Evolutionary conservation across 2,888 invertebrate species (phyloP), one percentile per base, ranked within the genome.

Genomic region (Leucoptera coffeella): DNA sequence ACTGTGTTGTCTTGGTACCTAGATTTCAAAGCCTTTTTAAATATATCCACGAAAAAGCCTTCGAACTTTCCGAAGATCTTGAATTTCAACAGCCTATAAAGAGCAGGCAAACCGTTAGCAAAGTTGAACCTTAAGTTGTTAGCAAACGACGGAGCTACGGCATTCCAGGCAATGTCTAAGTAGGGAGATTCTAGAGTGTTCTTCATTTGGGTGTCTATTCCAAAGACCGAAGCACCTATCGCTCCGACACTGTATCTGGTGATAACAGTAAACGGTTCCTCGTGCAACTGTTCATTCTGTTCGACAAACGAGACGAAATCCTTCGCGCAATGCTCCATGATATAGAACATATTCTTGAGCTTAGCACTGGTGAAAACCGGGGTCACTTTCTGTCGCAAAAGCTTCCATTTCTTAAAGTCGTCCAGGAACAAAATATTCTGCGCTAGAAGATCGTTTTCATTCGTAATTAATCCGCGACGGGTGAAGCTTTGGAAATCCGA

Each of bases 141-240:
- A 12, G 30, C 32, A 0, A 42, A 19, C 1, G 45, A 32, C 6
- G 51, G 47, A 23, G 38, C 30, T 3, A 43, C 25, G 9, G 43
- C 32, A 31, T 47, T 48, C 44, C 45, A 43, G 15, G 45, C 42
- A 50, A 55, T 53, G 23, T 29, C 28, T 27, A 48, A 31, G 26
- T 55, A 62, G 14, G 51, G 58, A 3, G 45, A 62, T 17, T 64
- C 42, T 51, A 61, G 53, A 1, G 50, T 44, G 23, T 45, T 56
- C 5, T 47, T 40, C 2, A 42, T 40, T 20, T 47, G 38, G 5
- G 52, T 48, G 23, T 61, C 56, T 12, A 72, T 49, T 1, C 72
- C 72, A 31, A 72, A 69, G 1, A 69, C 49, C 5, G 60, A 45
- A 2, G 61, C 52, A 4, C 49, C 56, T 14, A 64, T 55, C 0